These are phyloP conservation scores for Oeneis ivallda DNA, from an alignment of 2,888 invertebrate genomes.

Conservation along the genomic window DNA sequence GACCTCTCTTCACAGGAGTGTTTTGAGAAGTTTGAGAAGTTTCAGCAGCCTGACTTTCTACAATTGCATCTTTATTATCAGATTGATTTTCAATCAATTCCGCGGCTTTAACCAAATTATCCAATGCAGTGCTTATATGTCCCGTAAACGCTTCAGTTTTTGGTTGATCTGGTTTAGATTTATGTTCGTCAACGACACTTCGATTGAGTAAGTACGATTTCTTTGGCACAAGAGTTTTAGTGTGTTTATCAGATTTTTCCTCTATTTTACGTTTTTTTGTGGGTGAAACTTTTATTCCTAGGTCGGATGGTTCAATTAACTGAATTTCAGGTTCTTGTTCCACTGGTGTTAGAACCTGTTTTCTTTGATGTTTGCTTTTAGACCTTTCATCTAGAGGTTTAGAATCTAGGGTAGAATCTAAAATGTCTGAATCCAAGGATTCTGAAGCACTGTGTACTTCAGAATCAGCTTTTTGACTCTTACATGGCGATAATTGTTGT, in stretches of 20 bases:
- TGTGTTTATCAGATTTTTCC: conserved; percentile 58
- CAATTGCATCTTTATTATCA: conserved; percentile 49
- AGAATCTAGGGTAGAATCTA: conserved; percentile 54
- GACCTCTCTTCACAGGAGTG: conserved; percentile 69
- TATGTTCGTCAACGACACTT: conserved; percentile 48
- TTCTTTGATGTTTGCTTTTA: conserved; percentile 74
- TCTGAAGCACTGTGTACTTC: conserved; percentile 55
- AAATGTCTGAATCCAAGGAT: conserved; percentile 61
- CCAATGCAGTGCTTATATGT: conserved; percentile 67
- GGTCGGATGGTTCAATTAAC: conserved; percentile 68
- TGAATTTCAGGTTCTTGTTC: conserved; percentile 70
- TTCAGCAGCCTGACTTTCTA: conserved; percentile 44
- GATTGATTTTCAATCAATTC: conserved; percentile 71
- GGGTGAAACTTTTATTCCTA: conserved; percentile 62
- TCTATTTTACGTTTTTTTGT: conserved; percentile 70
- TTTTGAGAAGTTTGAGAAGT: conserved; percentile 50
- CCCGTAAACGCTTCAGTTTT: conserved; percentile 45
- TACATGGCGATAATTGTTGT: conserved; percentile 63
- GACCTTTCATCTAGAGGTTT: conserved; percentile 62
- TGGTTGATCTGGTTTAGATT: conserved; percentile 39
- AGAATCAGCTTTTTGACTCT: conserved; percentile 48
- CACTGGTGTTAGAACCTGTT: conserved; percentile 76
- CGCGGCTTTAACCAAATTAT: conserved; percentile 74
- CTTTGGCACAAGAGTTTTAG: conserved; percentile 64
- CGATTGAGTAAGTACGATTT: conserved; percentile 70